Evolutionary conservation across 1,140 invertebrate species (phyloP).

Genomic region (Globodera ellingtonae): DNA sequence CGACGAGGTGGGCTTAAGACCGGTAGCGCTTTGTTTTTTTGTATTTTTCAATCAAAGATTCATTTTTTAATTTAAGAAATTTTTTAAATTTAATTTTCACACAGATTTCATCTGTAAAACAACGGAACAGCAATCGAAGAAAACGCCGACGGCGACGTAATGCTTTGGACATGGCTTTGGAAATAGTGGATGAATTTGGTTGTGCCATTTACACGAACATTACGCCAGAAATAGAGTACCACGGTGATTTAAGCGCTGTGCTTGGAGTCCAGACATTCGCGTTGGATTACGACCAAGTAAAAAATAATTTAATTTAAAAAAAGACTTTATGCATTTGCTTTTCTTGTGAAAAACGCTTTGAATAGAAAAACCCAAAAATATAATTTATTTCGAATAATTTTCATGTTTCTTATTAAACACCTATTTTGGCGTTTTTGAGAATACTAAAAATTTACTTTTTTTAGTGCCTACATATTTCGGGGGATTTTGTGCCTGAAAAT

Average conservation of each 20-base stretch:
- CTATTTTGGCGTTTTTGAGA: no score
- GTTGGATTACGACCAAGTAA: conserved; percentile 55
- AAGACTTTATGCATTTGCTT: no score
- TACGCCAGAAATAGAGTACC: conserved; percentile 49
- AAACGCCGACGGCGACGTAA: background rate
- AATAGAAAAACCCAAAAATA: no score
- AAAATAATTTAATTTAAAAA: background rate
- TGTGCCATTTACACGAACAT: conserved; percentile 50
- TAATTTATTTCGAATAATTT: no score
- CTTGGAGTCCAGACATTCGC: conserved; percentile 52
- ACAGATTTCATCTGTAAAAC: background rate
- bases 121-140: conserved; percentile 5
- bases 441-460: background rate
- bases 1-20: no score
- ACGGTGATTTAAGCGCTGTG: conserved; percentile 45
- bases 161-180: conserved; percentile 22
- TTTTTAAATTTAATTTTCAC: background rate
- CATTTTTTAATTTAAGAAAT: background rate
- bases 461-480: background rate
- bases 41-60: background rate
- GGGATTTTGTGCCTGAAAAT: no score
- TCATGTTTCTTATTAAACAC: no score
- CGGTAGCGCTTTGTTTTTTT: no score
- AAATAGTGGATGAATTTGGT: conserved; percentile 59
- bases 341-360: no score